Evolutionary conservation across 2,888 invertebrate genomes (phyloP).

Genomic region (Tetranychus piercei): DNA sequence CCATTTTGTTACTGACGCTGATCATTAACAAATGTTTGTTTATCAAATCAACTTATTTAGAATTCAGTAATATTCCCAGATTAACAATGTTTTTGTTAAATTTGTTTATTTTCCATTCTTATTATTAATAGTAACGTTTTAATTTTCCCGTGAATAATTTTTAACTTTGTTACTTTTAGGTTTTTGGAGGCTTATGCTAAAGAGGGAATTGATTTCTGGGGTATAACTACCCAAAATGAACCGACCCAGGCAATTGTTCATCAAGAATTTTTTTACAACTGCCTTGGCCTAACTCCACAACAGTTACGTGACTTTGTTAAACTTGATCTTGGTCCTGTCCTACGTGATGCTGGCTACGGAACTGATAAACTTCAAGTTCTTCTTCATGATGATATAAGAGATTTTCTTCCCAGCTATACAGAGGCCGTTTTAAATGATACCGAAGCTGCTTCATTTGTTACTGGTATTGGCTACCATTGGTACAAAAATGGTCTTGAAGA

Average conservation of each 20-base stretch:
- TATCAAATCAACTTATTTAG: no score
- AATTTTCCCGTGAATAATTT: no score
- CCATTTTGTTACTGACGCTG: no score
- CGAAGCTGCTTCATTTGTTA: conserved; percentile 35
- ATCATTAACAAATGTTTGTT: no score
- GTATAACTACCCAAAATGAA: conserved; percentile 69
- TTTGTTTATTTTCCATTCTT: no score
- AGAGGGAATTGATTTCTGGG: conserved; percentile 49
- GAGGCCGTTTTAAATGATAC: conserved; percentile 26
- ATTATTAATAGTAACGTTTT: no score
- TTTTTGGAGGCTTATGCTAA: conserved; percentile 57
- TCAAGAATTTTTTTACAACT: conserved; percentile 36
- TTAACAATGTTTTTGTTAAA: no score
- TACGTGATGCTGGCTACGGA: conserved; percentile 42
- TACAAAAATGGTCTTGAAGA: conserved; percentile 43
- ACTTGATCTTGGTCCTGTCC: conserved; percentile 52
- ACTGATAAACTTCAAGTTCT: conserved; percentile 44
- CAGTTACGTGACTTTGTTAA: conserved; percentile 47
- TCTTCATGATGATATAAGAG: conserved; percentile 47
- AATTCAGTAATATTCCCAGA: no score
- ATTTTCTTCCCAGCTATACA: background rate
- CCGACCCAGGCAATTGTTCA: conserved; percentile 42
- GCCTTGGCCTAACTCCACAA: conserved; percentile 16
- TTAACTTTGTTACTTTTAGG: conserved; percentile 33
- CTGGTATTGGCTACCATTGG: conserved; percentile 66